Conservation (phyloP, 2,888 invertebrate genomes). For the Catocala fraxini region DNA sequence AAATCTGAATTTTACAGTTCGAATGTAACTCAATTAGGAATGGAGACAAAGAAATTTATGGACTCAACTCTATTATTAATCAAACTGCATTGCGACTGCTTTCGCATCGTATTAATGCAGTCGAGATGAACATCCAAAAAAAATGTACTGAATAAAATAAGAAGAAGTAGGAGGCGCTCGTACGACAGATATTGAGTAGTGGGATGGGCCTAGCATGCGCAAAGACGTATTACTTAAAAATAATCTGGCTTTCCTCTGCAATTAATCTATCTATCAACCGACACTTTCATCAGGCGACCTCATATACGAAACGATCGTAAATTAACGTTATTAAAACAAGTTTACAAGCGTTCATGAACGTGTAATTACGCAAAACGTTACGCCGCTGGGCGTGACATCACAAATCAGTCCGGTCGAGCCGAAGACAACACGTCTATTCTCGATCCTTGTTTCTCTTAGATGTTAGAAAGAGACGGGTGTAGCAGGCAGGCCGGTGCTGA, state of each 20-base stretch:
- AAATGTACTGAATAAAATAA: constrained; percentile 84
- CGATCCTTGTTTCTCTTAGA: constrained; percentile 63
- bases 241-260: constrained; percentile 65
- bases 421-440: constrained; percentile 79
- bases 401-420: constrained; percentile 83
- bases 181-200: constrained; percentile 87
- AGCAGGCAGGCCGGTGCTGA: constrained; percentile 78
- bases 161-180: constrained; percentile 85
- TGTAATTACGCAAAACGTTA: constrained; percentile 87
- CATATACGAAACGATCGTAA: constrained; percentile 76
- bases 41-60: constrained; percentile 41
- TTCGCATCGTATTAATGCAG: constrained; percentile 77
- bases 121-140: constrained; percentile 74
- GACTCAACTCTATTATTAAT: constrained; percentile 75
- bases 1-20: constrained; percentile 24
- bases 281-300: constrained; percentile 80
- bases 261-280: constrained; percentile 74
- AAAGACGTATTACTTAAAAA: constrained; percentile 77
- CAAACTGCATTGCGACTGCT: constrained; percentile 84
- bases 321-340: constrained; percentile 85
- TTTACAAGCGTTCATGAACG: constrained; percentile 79
- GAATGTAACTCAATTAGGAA: constrained; percentile 36
- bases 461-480: constrained; percentile 60
- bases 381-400: constrained; percentile 88
- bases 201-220: constrained; percentile 87